Conservation (phyloP, 2,888 invertebrate species). For the Diogma glabrata region DNA sequence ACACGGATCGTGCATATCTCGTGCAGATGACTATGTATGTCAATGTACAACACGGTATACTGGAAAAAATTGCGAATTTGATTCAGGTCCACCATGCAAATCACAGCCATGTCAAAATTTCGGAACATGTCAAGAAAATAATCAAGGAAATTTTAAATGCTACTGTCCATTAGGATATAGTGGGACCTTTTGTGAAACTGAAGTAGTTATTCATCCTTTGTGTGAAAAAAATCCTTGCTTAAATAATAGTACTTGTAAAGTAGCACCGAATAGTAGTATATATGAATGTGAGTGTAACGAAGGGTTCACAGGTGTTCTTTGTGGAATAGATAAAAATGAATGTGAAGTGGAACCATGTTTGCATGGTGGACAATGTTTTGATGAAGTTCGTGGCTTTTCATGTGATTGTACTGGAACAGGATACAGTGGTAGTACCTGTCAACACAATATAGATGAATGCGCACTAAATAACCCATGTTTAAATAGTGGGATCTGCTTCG, state of each 20-base stretch:
- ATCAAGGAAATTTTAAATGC: slow-evolving; percentile 59
- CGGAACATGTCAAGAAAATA: slow-evolving; percentile 58
- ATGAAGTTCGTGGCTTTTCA: slow-evolving; percentile 60
- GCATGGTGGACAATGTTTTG: slow-evolving; percentile 61
- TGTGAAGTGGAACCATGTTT: slow-evolving; percentile 57
- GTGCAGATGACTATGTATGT: slow-evolving; percentile 66
- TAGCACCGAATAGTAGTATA: slow-evolving; percentile 42
- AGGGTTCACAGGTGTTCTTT: slow-evolving; percentile 35
- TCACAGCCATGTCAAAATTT: slow-evolving; percentile 60
- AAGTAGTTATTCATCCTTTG: slow-evolving; percentile 52
- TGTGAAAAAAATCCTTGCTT: slow-evolving; percentile 68
- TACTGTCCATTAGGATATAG: slow-evolving; percentile 55
- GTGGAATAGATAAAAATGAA: slow-evolving; percentile 62
- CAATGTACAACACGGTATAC: slow-evolving; percentile 72
- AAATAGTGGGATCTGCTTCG: slow-evolving; percentile 67
- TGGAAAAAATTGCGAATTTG: slow-evolving; percentile 78
- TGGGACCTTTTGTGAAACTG: slow-evolving; percentile 60
- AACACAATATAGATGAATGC: slow-evolving; percentile 73
- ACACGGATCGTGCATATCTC: slow-evolving; percentile 67
- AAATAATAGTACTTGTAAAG: slow-evolving; percentile 66
- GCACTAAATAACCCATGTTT: slow-evolving; percentile 50
- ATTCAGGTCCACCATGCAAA: slow-evolving; percentile 61
- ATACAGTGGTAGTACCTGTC: slow-evolving; percentile 61
- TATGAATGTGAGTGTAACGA: slow-evolving; percentile 44
- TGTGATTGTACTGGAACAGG: slow-evolving; percentile 70